These are phyloP conservation scores for Craniophora ligustri DNA, from an alignment of 2,888 invertebrate species.

Conservation along the genomic window DNA sequence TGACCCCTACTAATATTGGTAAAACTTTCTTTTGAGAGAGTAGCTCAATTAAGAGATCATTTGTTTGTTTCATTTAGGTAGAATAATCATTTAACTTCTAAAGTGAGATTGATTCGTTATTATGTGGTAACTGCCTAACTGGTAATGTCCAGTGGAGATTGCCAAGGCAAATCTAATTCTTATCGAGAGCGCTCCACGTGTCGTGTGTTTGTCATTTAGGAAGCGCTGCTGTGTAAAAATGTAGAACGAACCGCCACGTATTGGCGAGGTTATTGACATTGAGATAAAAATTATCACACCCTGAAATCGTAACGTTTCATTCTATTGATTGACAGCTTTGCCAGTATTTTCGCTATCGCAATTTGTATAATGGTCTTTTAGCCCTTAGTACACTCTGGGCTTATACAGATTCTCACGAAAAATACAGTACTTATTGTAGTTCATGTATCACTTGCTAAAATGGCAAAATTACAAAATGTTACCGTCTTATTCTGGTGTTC, in stretches of 20 bases:
- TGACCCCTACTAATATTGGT: constrained; percentile 31
- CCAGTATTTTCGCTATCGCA: constrained; percentile 3
- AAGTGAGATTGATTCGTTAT: constrained; percentile 19
- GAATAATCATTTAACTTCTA: neutral
- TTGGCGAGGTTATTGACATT: constrained; percentile 74
- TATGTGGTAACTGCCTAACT: constrained; percentile 30
- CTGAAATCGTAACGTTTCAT: constrained; percentile 46
- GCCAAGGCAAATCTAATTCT: constrained; percentile 48
- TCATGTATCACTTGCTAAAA: constrained; percentile 3
- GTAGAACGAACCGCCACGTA: constrained; percentile 61
- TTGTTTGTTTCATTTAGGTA: constrained; percentile 3
- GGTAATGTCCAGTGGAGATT: constrained; percentile 36
- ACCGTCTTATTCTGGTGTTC: constrained; percentile 13
- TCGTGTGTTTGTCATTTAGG: constrained; percentile 57
- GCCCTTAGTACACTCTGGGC: neutral
- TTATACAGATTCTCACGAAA: neutral
- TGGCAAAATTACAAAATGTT: constrained; percentile 23
- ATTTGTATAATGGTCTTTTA: constrained; percentile 1
- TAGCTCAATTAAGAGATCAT: no score
- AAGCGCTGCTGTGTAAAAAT: constrained; percentile 65
- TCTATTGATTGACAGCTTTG: constrained; percentile 22
- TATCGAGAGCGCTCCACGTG: constrained; percentile 60
- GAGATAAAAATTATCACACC: constrained; percentile 66
- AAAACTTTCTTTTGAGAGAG: no score
- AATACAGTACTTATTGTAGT: no score